These are phyloP conservation scores for Drosophila sechellia DNA, from an alignment of 1,140 invertebrate genomes.

Conservation along the genomic window DNA sequence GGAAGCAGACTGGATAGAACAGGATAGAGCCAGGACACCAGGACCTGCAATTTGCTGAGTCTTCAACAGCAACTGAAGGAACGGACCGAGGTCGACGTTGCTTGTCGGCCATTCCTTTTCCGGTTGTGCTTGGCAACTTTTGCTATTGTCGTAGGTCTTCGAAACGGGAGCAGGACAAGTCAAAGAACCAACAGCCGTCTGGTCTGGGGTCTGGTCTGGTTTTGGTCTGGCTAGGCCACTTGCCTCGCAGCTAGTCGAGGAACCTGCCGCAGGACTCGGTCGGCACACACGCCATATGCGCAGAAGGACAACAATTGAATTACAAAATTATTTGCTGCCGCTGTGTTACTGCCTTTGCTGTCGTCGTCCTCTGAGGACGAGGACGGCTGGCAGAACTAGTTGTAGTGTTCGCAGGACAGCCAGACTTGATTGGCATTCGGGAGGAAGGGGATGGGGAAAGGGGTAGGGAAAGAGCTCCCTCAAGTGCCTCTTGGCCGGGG, in stretches of 20 bases:
- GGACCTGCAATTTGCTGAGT: conserved; percentile 47
- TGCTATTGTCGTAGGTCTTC: conserved; percentile 78
- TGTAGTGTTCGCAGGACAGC: conserved; percentile 39
- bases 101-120: conserved; percentile 63
- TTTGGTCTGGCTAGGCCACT: conserved; percentile 41
- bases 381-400: conserved; percentile 61
- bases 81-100: conserved; percentile 35
- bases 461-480: conserved; percentile 21
- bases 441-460: not conserved
- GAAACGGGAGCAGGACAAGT: conserved; percentile 50
- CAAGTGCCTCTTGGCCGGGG: conserved; percentile 56
- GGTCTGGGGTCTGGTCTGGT: no score
- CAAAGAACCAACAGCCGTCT: conserved; percentile 39
- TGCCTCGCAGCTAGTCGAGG: conserved; percentile 51
- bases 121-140: conserved; percentile 64
- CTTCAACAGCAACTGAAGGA: conserved; percentile 22
- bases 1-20: conserved; percentile 28
- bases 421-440: conserved; percentile 5
- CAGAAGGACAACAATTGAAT: conserved; percentile 76
- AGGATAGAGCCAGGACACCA: conserved; percentile 16
- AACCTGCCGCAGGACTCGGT: conserved; percentile 51
- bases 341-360: conserved; percentile 21
- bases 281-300: conserved; percentile 51
- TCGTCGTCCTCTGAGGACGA: conserved; percentile 13
- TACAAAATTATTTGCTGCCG: conserved; percentile 72